Evolutionary conservation across 1,140 invertebrate genomes (phyloP).

Genomic region (Zaprionus kolodkinae): DNA sequence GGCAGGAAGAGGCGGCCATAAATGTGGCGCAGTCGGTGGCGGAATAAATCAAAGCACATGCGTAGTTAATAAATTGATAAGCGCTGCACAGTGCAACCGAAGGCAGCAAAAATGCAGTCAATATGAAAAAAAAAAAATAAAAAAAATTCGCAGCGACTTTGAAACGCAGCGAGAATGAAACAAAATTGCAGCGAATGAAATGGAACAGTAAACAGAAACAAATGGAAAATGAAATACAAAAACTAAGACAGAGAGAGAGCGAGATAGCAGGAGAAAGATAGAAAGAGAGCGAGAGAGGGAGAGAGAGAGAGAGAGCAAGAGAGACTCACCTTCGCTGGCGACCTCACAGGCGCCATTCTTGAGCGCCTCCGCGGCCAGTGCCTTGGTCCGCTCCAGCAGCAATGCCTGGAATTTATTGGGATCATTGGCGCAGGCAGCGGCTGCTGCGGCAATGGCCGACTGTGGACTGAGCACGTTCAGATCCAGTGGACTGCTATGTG

Average conservation of each 20-base stretch:
- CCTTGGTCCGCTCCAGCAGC: constrained; percentile 91
- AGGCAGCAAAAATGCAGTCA: too few relatives aligned
- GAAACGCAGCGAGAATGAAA: constrained; percentile 4
- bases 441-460: constrained; percentile 75
- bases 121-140: too few relatives aligned
- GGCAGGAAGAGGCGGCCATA: not conserved
- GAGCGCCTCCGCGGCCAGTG: constrained; percentile 86
- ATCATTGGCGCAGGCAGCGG: constrained; percentile 81
- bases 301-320: not conserved
- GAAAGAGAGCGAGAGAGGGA: not conserved
- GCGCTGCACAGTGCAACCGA: not conserved
- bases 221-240: too few relatives aligned
- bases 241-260: not conserved
- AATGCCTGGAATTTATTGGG: constrained; percentile 91
- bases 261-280: not conserved
- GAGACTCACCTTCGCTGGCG: constrained; percentile 79
- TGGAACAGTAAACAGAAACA: not conserved
- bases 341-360: constrained; percentile 68
- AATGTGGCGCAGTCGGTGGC: not conserved
- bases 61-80: constrained; percentile 2
- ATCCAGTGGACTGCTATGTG: constrained; percentile 71
- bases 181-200: not conserved
- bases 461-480: constrained; percentile 80
- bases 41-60: constrained; percentile 32
- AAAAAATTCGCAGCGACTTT: too few relatives aligned